These are phyloP conservation scores for Phymastichus coffea DNA, from an alignment of 1,140 invertebrate genomes.

Conservation along the genomic window DNA sequence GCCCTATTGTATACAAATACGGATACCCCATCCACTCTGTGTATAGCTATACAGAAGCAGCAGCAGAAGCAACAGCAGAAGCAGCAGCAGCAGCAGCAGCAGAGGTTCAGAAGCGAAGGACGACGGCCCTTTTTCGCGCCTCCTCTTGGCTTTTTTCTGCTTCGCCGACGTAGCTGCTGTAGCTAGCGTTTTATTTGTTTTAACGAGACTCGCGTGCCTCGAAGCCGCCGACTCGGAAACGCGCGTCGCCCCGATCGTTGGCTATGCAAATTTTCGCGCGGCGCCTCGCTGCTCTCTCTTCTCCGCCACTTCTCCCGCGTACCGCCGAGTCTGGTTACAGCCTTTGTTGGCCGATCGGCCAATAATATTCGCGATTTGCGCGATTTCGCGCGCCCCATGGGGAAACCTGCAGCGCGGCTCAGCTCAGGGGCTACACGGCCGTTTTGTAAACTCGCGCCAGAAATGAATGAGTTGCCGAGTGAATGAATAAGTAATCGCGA, in stretches of 20 bases:
- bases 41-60: neutral
- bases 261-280: constrained; percentile 14
- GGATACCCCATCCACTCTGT: constrained; percentile 26
- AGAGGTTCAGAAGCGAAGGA: constrained; percentile 7
- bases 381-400: constrained; percentile 1
- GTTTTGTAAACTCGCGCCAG: too few species aligned
- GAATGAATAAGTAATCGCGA: constrained; percentile 25
- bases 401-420: neutral
- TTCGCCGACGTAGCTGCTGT: neutral
- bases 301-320: too few species aligned
- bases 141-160: neutral
- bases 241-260: constrained; percentile 17
- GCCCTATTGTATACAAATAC: constrained; percentile 55
- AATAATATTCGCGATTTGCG: constrained; percentile 21
- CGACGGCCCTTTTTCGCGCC: neutral
- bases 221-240: constrained; percentile 16
- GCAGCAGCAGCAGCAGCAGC: neutral
- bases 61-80: constrained; percentile 2
- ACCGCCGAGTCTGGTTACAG: too few species aligned
- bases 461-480: neutral
- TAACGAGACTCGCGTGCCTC: constrained; percentile 24
- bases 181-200: constrained; percentile 17
- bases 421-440: neutral
- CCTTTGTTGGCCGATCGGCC: too few species aligned
- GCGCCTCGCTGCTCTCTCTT: neutral